Conservation (phyloP, 2,113 vertebrate species). For the Megalops atlanticus region DNA sequence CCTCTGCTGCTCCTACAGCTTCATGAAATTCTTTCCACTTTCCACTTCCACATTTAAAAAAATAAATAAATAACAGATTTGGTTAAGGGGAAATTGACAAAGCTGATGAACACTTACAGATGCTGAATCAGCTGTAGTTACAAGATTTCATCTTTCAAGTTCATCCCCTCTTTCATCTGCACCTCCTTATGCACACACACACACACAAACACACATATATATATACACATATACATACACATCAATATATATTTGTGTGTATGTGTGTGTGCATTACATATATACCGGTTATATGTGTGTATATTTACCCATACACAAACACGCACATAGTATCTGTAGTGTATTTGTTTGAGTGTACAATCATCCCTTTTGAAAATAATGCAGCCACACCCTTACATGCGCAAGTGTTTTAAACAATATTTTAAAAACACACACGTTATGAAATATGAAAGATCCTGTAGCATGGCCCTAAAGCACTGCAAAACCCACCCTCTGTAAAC, state of each 20-base stretch:
- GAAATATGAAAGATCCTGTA: slow-evolving; percentile 50
- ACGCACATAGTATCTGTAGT: slow-evolving; percentile 38
- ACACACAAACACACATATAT: slow-evolving; percentile 36
- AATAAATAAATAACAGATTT: too few relatives aligned
- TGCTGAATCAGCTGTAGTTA: too few relatives aligned
- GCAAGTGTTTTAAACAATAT: slow-evolving; percentile 72
- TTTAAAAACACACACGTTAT: slow-evolving; percentile 66
- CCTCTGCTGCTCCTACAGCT: not conserved
- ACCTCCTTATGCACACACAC: too few relatives aligned
- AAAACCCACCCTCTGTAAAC: slow-evolving; percentile 66
- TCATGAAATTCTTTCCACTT: not conserved
- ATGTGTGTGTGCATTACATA: slow-evolving; percentile 10
- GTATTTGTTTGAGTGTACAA: too few relatives aligned
- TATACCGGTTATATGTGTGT: slow-evolving; percentile 10
- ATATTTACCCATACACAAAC: not conserved
- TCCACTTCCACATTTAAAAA: slow-evolving; percentile 22
- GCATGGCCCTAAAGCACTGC: too few relatives aligned
- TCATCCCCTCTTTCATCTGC: too few relatives aligned
- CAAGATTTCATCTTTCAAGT: too few relatives aligned
- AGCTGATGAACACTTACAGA: too few relatives aligned
- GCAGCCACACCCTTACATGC: slow-evolving; percentile 66
- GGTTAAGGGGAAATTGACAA: too few relatives aligned
- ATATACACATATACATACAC: slow-evolving; percentile 40
- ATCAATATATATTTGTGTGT: not conserved
- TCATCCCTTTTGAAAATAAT: too few relatives aligned